Conservation (phyloP, 1,140 invertebrate genomes). For the Apis cerana region DNA sequence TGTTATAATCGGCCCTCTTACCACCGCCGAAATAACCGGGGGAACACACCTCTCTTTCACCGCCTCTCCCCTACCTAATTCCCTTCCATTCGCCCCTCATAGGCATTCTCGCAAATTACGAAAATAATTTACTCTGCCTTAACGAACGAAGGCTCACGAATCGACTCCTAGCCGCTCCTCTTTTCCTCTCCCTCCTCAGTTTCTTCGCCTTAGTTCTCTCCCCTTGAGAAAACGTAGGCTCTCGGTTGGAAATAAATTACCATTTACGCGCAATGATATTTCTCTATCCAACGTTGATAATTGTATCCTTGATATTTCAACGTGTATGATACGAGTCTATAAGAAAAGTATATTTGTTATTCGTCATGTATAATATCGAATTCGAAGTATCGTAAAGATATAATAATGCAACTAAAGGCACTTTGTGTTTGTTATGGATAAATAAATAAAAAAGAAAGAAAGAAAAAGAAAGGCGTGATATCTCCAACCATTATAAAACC, state of each 20-base stretch:
- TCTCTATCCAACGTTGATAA: no score
- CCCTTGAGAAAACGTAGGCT: no score
- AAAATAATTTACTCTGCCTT: slow-evolving; percentile 73
- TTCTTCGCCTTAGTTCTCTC: no score
- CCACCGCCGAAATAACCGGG: slow-evolving; percentile 64
- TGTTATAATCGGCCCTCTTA: slow-evolving; percentile 74
- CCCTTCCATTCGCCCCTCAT: not conserved
- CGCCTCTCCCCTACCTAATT: not conserved
- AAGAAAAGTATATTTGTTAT: no score
- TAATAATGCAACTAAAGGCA: not conserved
- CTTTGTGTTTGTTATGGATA: not conserved
- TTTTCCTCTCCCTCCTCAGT: no score
- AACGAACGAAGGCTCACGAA: slow-evolving; percentile 45
- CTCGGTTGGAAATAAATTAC: no score
- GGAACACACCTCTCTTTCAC: slow-evolving; percentile 36
- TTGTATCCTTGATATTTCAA: no score
- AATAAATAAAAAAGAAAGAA: not conserved
- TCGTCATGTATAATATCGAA: no score
- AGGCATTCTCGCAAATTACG: slow-evolving; percentile 70
- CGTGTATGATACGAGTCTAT: no score
- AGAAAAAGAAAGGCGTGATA: no score
- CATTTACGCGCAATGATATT: no score
- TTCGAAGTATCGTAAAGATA: no score
- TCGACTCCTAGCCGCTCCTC: not conserved
- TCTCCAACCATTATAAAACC: not conserved